These are phyloP conservation scores for Hephaestus fuliginosus DNA, from an alignment of 2,797 vertebrate genomes.

Conservation along the genomic window DNA sequence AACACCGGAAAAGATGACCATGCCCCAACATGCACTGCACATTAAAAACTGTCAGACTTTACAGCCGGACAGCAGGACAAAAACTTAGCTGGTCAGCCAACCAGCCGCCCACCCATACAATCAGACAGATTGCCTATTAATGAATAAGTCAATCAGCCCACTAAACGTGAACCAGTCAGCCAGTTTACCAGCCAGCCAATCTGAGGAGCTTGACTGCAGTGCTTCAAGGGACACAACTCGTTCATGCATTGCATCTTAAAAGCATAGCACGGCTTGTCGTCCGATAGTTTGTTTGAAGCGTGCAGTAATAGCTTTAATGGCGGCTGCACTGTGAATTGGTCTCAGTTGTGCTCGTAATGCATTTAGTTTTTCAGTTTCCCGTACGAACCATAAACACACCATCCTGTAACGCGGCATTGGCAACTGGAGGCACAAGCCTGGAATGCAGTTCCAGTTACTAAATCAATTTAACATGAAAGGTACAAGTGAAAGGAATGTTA, in stretches of 20 bases:
- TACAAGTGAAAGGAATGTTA: neutral
- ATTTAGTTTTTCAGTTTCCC: constrained; percentile 49
- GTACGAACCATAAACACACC: constrained; percentile 37
- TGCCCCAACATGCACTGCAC: neutral
- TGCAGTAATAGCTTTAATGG: constrained; percentile 52
- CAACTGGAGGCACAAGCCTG: neutral
- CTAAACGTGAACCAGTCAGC: neutral
- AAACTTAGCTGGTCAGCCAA: constrained; percentile 2
- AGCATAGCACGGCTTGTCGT: neutral
- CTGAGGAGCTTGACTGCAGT: constrained; percentile 1
- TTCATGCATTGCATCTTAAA: constrained; percentile 24
- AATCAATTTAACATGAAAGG: constrained; percentile 3
- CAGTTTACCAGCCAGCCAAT: neutral
- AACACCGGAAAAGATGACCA: neutral
- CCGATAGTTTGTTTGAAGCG: constrained; percentile 15
- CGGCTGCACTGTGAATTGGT: neutral
- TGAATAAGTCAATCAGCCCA: constrained; percentile 10
- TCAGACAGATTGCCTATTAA: neutral
- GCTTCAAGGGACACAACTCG: neutral
- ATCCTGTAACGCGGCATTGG: neutral
- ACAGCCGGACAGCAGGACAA: neutral
- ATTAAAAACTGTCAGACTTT: neutral
- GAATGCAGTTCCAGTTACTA: neutral
- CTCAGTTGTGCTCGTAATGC: constrained; percentile 45
- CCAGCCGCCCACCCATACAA: neutral